Evolutionary conservation across 2,797 vertebrate genomes (phyloP).

Genomic region (Aeoliscus strigatus): DNA sequence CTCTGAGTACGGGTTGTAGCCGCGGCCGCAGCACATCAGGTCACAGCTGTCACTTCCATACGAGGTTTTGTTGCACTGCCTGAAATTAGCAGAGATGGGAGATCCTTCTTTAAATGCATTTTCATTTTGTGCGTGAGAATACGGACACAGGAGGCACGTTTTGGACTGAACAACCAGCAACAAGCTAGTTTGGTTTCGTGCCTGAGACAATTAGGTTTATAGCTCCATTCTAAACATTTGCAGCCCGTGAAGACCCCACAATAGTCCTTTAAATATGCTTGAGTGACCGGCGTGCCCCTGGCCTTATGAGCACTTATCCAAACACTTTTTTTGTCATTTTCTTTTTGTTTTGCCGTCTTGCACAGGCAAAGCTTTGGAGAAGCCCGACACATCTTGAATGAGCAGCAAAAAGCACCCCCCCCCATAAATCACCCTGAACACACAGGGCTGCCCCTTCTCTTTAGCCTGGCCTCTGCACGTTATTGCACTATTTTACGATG

Average conservation of each 20-base stretch:
- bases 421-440: constrained; percentile 69
- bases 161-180: constrained; percentile 4
- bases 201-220: constrained; percentile 27
- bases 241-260: constrained; percentile 19
- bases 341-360: constrained; percentile 39
- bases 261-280: constrained; percentile 48
- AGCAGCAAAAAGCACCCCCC: constrained; percentile 59
- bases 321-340: constrained; percentile 41
- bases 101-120: too few relatives aligned
- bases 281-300: constrained; percentile 30
- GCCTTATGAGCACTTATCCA: constrained; percentile 48
- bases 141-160: not conserved
- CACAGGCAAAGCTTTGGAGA: constrained; percentile 34
- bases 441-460: constrained; percentile 54
- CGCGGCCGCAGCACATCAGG: constrained; percentile 97
- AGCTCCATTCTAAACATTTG: constrained; percentile 27
- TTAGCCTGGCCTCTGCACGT: constrained; percentile 56
- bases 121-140: too few relatives aligned
- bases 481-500: constrained; percentile 77
- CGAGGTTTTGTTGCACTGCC: constrained; percentile 98
- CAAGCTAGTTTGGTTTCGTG: constrained; percentile 11
- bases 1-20: constrained; percentile 97
- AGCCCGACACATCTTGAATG: constrained; percentile 55
- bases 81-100: constrained; percentile 44
- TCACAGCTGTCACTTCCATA: constrained; percentile 96